Base-by-base conservation (phyloP, 2,888 invertebrate genomes). In the Apotomis betuletana region DNA sequence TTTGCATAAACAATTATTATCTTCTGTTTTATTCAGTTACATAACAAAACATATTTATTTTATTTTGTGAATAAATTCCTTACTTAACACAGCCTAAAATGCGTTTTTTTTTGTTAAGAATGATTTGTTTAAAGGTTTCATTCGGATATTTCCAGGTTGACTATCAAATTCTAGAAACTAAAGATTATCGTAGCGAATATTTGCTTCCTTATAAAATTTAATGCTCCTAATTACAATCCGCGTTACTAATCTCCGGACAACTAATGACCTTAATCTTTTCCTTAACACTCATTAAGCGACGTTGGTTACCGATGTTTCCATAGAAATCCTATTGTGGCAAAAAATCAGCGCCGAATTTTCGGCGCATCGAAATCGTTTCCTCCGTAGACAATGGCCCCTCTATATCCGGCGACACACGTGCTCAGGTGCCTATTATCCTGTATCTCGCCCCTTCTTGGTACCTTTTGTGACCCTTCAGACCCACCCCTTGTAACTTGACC, bases 391-490 rank as follows among this genome's bases (percentile, higher is more conserved):
- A 93, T 92, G 81, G 91, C 84, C 81, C 81, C 82, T 84, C 82
- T 83, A 85, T 90, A 92, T 93, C 92, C 92, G 93, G 93, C 81
- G 80, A 87, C 86, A 92, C 93, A 93, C 92, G 92, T 93, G 92
- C 92, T 93, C 92, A 92, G 92, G 91, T 92, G 90, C 86, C 90
- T 88, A 92, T 92, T 92, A 92, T 92, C 84, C 83, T 83, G 79
- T 79, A 77, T 81, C 83, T 84, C 82, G 84, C 86, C 83, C 81
- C 74, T 71, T 81, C 80, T 82, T 81, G 80, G 80, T 81, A 77
- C 82, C 86, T 83, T 85, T 90, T 90, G 87, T 87, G 87, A 84
- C 84, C 86, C 82, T 79, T 75, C 68, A 77, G 75, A 79, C 83
- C 85, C 89, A 86, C 87, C 90, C 88, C 80, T 62, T 82, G 92